phyloP scores from a whole-genome alignment of 53 echinoderm and acorn worm species.

The Holothuria scabra region DNA sequence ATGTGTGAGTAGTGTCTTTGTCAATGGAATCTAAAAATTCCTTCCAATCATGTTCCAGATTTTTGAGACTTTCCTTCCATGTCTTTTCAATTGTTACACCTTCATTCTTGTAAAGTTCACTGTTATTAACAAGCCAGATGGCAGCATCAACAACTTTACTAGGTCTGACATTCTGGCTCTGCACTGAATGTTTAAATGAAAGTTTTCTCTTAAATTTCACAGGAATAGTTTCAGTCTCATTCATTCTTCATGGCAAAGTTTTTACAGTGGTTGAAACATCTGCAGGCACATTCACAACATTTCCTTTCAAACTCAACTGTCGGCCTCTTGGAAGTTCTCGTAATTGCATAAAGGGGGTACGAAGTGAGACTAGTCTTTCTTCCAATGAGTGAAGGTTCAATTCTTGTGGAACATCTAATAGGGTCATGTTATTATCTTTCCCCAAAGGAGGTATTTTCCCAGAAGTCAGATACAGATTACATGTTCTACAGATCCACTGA shows the following conservation, averaged over 20 bases:
- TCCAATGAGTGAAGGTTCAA: constrained; percentile 29
- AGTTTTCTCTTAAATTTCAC: constrained; percentile 61
- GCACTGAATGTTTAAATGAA: constrained; percentile 41
- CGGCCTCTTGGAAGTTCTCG: constrained; percentile 52
- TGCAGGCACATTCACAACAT: constrained; percentile 53
- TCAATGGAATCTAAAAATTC: background rate
- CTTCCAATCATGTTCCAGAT: constrained; percentile 9
- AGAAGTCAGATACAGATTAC: constrained; percentile 21
- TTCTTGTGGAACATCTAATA: constrained; percentile 25
- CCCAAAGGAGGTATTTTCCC: constrained; percentile 44
- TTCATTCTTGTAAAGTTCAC: constrained; percentile 33
- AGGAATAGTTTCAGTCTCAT: constrained; percentile 43
- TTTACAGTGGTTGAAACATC: constrained; percentile 16
- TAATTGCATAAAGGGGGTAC: too few species aligned
- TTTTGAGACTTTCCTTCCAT: constrained; percentile 2
- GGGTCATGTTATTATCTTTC: constrained; percentile 27
- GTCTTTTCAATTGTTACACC: constrained; percentile 31
- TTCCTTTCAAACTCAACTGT: constrained; percentile 48
- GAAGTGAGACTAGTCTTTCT: constrained; percentile 39
- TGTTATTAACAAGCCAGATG: constrained; percentile 46
- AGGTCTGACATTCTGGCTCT: constrained; percentile 60
- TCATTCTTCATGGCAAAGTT: constrained; percentile 34
- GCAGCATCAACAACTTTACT: constrained; percentile 54
- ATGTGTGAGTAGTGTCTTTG: background rate
- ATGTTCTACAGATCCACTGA: constrained; percentile 57